Conservation (phyloP, 2,797 vertebrate species). For the Pyrocephalus nanus region DNA sequence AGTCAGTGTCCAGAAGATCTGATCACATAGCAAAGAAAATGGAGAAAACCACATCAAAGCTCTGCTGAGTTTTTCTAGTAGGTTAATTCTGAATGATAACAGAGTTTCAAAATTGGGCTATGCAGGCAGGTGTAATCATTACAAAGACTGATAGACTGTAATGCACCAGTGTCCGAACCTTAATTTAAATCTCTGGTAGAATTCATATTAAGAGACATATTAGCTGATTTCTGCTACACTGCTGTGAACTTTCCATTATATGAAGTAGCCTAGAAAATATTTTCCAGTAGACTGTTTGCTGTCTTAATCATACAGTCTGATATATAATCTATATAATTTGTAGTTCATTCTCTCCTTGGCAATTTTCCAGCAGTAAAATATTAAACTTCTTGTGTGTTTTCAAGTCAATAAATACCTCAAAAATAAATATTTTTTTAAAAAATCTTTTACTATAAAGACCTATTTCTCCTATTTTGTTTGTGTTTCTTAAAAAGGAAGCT, state of each 20-base stretch:
- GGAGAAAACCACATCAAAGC: neutral
- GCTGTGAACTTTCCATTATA: conserved; percentile 58
- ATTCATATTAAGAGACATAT: conserved; percentile 48
- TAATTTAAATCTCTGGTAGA: conserved; percentile 64
- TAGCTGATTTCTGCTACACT: conserved; percentile 13
- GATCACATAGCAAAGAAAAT: neutral
- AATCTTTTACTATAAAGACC: neutral
- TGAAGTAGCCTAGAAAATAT: conserved; percentile 56
- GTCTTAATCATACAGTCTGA: conserved; percentile 54
- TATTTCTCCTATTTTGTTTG: neutral
- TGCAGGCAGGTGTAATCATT: conserved; percentile 5
- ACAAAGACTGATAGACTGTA: conserved; percentile 32
- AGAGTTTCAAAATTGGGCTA: conserved; percentile 14
- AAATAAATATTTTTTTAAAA: neutral
- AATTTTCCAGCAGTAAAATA: conserved; percentile 64
- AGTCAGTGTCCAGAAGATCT: neutral
- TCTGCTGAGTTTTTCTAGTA: conserved; percentile 5
- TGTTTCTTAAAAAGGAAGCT: neutral
- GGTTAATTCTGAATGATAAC: conserved; percentile 26
- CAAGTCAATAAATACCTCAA: conserved; percentile 41
- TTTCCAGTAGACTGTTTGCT: conserved; percentile 51
- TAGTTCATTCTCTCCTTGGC: conserved; percentile 29
- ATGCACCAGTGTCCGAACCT: conserved; percentile 16
- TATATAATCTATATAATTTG: conserved; percentile 32
- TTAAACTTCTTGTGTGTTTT: neutral